Conservation (phyloP, 2,888 invertebrate genomes). For the Orchestes rusci region DNA sequence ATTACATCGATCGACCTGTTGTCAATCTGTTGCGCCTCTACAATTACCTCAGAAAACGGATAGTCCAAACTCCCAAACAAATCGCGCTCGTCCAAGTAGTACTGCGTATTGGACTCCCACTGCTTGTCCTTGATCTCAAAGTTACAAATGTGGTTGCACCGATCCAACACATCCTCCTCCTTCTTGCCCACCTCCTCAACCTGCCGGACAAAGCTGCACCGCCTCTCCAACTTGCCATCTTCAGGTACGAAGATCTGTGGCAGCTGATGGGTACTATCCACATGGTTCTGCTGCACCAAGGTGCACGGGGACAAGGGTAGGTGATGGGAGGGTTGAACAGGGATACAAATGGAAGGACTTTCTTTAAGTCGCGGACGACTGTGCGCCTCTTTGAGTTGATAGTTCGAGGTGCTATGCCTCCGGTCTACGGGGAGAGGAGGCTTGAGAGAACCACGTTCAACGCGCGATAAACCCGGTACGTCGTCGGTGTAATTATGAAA, state of each 20-base stretch:
- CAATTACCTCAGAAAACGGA: slow-evolving; percentile 45
- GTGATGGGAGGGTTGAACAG: slow-evolving; percentile 30
- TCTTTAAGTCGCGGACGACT: slow-evolving; percentile 39
- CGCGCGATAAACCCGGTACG: slow-evolving; percentile 49
- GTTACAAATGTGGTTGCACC: slow-evolving; percentile 43
- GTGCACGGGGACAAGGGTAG: slow-evolving; percentile 35
- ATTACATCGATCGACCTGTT: too few species aligned
- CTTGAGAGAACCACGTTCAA: slow-evolving; percentile 43
- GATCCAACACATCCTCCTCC: slow-evolving; percentile 39
- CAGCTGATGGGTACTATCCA: slow-evolving; percentile 40
- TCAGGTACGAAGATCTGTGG: slow-evolving; percentile 50
- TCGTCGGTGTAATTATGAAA: slow-evolving; percentile 50
- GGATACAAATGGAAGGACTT: slow-evolving; percentile 47
- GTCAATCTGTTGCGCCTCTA: too few species aligned
- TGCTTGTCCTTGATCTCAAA: slow-evolving; percentile 42
- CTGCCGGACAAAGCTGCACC: slow-evolving; percentile 48
- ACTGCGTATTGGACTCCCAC: slow-evolving; percentile 37
- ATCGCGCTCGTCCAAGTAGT: slow-evolving; percentile 39
- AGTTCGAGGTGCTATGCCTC: slow-evolving; percentile 33
- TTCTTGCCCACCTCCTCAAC: slow-evolving; percentile 44
- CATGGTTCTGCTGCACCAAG: slow-evolving; percentile 33
- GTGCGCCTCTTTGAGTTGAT: slow-evolving; percentile 39
- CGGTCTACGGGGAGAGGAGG: slow-evolving; percentile 37
- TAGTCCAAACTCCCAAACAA: slow-evolving; percentile 44
- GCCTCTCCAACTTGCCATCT: slow-evolving; percentile 40